These are phyloP conservation scores for Acanthosepion pharaonis DNA, from an alignment of 2,888 invertebrate genomes.

Conservation along the genomic window DNA sequence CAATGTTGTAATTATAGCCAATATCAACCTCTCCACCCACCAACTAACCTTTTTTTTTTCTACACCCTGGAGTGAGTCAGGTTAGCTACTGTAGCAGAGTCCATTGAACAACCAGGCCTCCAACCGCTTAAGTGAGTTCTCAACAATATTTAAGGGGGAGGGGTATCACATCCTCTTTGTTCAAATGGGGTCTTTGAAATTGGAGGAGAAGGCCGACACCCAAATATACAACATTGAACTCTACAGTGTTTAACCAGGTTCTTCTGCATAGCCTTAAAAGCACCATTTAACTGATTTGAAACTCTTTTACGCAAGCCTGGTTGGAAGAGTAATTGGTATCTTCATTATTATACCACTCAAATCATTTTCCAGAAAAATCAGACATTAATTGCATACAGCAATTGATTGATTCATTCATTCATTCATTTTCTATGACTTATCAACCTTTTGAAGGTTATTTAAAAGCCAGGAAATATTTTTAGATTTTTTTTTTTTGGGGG, in stretches of 20 bases:
- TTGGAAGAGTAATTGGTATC: not conserved
- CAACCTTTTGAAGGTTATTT: no score
- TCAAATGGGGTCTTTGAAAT: not conserved
- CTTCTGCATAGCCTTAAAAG: not conserved
- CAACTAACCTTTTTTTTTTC: not conserved
- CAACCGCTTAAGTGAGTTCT: not conserved
- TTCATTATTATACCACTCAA: no score
- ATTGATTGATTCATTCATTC: no score
- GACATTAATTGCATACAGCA: no score
- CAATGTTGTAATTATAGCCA: not conserved
- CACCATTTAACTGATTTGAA: not conserved
- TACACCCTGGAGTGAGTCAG: not conserved
- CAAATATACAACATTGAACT: not conserved
- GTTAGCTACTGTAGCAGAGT: not conserved
- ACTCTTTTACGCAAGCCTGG: not conserved
- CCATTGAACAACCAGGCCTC: not conserved
- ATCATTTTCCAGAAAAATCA: no score
- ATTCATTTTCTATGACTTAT: no score
- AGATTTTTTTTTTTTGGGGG: rapidly evolving
- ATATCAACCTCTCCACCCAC: not conserved
- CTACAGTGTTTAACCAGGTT: not conserved
- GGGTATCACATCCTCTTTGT: not conserved
- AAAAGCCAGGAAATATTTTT: no score
- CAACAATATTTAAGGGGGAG: not conserved
- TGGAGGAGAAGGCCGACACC: not conserved